These are phyloP conservation scores for Brachionus rubens DNA, from an alignment of 1,140 invertebrate genomes.

Conservation along the genomic window DNA sequence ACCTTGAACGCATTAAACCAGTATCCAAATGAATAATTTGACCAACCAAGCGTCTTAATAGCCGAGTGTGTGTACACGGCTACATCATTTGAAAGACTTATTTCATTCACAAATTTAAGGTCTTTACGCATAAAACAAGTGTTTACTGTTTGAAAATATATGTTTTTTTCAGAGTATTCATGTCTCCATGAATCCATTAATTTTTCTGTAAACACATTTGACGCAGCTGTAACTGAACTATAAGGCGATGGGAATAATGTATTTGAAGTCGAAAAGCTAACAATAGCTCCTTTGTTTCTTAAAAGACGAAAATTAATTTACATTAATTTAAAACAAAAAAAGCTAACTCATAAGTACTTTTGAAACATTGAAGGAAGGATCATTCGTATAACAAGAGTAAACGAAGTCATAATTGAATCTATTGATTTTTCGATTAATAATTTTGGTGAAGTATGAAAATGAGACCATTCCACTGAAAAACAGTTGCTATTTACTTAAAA, in stretches of 20 bases:
- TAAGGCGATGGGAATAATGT: constrained; percentile 13
- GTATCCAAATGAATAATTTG: constrained; percentile 13
- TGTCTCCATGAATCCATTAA: not conserved
- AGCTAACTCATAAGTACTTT: not conserved
- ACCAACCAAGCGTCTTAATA: constrained; percentile 13
- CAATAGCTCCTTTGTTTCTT: constrained; percentile 41
- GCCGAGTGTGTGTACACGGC: not conserved
- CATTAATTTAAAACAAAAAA: not conserved
- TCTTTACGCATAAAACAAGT: not conserved
- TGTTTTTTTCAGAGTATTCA: constrained; percentile 14
- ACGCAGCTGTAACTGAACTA: not conserved
- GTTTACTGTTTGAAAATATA: constrained; percentile 28
- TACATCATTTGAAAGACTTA: not conserved
- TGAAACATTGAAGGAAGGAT: constrained; percentile 31
- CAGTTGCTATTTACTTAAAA: constrained; percentile 3
- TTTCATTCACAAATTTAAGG: not conserved
- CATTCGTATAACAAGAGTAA: constrained; percentile 6
- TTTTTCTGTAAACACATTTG: not conserved
- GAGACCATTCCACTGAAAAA: not conserved
- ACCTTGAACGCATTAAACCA: constrained; percentile 29
- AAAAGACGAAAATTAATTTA: not conserved
- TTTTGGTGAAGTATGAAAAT: constrained; percentile 8
- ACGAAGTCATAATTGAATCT: not conserved
- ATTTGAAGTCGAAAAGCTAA: not conserved
- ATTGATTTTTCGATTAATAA: not conserved